Base-by-base conservation (phyloP, 2,888 invertebrate species). In the Polydrusus cervinus region DNA sequence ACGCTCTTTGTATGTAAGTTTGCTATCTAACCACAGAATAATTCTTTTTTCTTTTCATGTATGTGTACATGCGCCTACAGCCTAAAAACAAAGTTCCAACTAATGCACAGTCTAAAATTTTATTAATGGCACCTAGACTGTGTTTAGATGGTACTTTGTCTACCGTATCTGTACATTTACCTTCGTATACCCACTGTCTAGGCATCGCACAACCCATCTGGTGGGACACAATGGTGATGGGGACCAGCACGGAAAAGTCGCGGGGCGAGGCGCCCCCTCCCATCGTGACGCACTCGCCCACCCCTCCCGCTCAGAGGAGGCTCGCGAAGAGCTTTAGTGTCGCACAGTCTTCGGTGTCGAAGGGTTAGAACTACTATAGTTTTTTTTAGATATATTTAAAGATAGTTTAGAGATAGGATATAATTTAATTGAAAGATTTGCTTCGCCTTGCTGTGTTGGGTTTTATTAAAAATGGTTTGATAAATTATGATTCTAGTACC, bases 321-420 rank as follows among this genome's bases (percentile, higher is more conserved):
- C 92, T 96, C 87, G 95, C 96, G 84, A 96, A 96, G 90, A 96
- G 95, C 88, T 96, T 96, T 91, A 95, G 95, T 89, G 95, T 95
- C 84, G 92, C 95, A 83, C 92, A 94, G 84, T 91, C 93, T 83
- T 89, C 91, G 83, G 89, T 89, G 81, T 88, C 89, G 83, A 91
- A 91, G 91, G 91, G 91, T 91, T 84, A 83, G 84, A 81, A 75
- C 73, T 47, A 11, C 25, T 57, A 18, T 38, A 38, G 55, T 40
- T 11, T 38, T 9, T 38, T 38, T n/a, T 10, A 13, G 14, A 34
- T 72, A 2, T 34, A 6, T 40, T 70, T 64, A 20, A 25, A 75
- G 49, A 20, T 34, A 64, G 45, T 20, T 47, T 25, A 64, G 47
- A 14, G 9, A 7, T 47, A 16, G 8, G 10, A 45, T 11, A 45